Evolutionary conservation across 2,113 vertebrate species (phyloP).

Genomic region (Oryzias celebensis): DNA sequence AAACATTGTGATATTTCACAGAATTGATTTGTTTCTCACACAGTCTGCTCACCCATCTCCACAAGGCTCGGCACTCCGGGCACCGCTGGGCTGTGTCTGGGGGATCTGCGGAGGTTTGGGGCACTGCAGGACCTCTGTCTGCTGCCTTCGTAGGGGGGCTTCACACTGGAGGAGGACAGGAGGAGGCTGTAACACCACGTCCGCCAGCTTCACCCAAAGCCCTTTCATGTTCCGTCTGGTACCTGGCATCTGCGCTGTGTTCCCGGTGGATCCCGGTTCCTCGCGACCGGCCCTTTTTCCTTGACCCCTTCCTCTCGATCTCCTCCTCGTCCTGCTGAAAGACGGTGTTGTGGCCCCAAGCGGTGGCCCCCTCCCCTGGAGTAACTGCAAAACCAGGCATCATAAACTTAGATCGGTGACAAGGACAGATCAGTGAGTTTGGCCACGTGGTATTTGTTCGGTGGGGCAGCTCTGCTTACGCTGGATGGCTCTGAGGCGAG

Average conservation of each 20-base stretch:
- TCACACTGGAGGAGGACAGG: conserved; percentile 74
- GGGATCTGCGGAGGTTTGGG: conserved; percentile 90
- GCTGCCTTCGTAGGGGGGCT: conserved; percentile 85
- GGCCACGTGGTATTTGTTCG: too few species aligned
- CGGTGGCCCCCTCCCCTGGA: conserved; percentile 84
- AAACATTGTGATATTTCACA: too few species aligned
- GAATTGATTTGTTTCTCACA: too few species aligned
- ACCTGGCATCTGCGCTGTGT: conserved; percentile 86
- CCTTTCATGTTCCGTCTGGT: conserved; percentile 32
- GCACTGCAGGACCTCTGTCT: conserved; percentile 93
- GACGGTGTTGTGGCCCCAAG: conserved; percentile 81
- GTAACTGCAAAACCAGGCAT: conserved; percentile 78
- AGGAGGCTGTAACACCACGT: background rate
- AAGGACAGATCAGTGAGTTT: too few species aligned
- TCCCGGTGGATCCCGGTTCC: conserved; percentile 81
- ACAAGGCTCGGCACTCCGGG: conserved; percentile 90
- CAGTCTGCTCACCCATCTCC: conserved; percentile 86
- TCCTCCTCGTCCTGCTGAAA: conserved; percentile 86
- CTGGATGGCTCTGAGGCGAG: conserved; percentile 94
- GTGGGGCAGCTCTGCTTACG: conserved; percentile 73
- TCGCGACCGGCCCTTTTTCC: conserved; percentile 87
- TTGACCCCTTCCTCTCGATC: conserved; percentile 84
- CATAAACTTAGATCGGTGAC: background rate
- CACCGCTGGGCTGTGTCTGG: conserved; percentile 84
- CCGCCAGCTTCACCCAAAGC: too few species aligned